Evolutionary conservation across 1,140 invertebrate species (phyloP), one percentile per base, ranked within the genome.

Genomic region (Cydia fagiglandana): DNA sequence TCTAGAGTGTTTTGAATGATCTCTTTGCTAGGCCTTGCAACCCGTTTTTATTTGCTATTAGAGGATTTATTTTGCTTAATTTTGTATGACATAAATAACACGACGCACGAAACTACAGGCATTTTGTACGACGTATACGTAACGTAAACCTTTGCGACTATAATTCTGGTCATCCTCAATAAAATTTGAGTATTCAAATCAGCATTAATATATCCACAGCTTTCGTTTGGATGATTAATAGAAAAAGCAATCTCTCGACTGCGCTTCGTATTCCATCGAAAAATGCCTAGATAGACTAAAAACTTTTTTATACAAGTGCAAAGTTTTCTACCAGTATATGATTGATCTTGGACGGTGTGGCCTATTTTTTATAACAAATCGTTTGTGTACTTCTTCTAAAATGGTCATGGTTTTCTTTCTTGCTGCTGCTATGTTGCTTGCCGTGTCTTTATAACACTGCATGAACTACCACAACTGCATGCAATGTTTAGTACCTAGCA

Each of bases 1-100:
- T 85, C 80, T 50, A 38, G 50, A 38, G 17, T 17, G 47, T 61
- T 61, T 61, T 61, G 20, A 61, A 61, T 17, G 17, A 61, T n/a
- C 17, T 61, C 24, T 61, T 61, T 61, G 56, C 56, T 24, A 12
- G 20, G 56, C n/a, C 53, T 56, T 56, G 53, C 15, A 17, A n/a
- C 2, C 53, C 56, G 20, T 61, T 24, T 61, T 61, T 0, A 56
- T 61, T 61, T 61, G 56, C 6, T 24, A 24, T 61, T 61, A 24
- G 2, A 12, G 4, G 9, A 61, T 24, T 61, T 10, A 20, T 61
- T 61, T 61, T 61, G 56, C 9, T 24, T 6, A 0, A 20, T 24
- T 61, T 61, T 61, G 17, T 10, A 61, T 61, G 7, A 61, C 24
- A 6, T 61, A 12, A 61, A 61, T 53, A 53, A 17, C 50, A 53